phyloP scores from a whole-genome alignment of 2,888 invertebrate genomes.

The Cantharis lateralis region DNA sequence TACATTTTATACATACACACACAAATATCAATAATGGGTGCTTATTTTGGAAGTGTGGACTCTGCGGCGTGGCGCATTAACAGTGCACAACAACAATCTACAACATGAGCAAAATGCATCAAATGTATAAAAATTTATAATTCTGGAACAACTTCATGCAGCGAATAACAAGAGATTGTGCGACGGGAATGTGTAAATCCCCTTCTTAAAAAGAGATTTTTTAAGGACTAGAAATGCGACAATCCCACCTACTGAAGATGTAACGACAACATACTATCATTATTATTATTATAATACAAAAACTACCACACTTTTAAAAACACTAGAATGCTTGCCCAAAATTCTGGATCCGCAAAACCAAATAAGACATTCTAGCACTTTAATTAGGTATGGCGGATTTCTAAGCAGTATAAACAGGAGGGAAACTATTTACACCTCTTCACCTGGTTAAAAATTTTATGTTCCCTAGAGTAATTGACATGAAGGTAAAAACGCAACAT shows the following conservation, averaged over 20 bases:
- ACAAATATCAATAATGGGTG: constrained; percentile 32
- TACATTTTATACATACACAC: background rate
- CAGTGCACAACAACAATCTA: constrained; percentile 55
- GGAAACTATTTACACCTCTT: constrained; percentile 38
- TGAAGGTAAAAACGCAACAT: constrained; percentile 68
- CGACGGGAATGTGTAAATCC: constrained; percentile 44
- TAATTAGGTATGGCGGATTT: constrained; percentile 23
- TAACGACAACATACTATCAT: constrained; percentile 30
- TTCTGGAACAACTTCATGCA: constrained; percentile 52
- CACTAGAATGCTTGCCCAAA: background rate
- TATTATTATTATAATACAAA: background rate
- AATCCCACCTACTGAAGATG: constrained; percentile 31
- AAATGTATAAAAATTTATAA: constrained; percentile 51
- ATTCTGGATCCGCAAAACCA: background rate
- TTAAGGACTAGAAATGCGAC: constrained; percentile 32
- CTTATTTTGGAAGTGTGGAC: constrained; percentile 47
- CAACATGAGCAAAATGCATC: constrained; percentile 54
- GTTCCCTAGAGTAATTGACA: constrained; percentile 87
- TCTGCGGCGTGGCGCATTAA: constrained; percentile 53
- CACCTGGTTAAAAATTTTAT: constrained; percentile 62
- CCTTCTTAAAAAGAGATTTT: constrained; percentile 6
- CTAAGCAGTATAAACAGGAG: constrained; percentile 33
- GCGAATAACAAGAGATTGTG: constrained; percentile 51
- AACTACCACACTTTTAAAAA: background rate
- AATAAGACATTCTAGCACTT: constrained; percentile 6